Base-by-base conservation (phyloP, 2,888 invertebrate genomes). In the Scaptodrosophila latifasciaeformis region DNA sequence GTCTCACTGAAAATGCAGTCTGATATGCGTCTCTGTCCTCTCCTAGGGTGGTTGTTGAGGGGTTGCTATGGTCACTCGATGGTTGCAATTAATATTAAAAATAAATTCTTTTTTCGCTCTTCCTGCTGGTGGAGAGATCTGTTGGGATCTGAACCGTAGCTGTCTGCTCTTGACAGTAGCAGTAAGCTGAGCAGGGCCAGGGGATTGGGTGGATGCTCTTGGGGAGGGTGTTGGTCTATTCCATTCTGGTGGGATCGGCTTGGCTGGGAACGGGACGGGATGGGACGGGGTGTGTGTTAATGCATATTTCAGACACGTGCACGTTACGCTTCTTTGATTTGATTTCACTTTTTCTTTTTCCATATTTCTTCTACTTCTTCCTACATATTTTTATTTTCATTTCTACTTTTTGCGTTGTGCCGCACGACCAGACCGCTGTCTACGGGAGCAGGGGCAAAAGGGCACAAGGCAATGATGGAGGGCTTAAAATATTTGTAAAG, bases 271-370 rank as follows among this genome's bases (percentile, higher is more conserved):
- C n/a, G n/a, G n/a, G n/a, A n/a, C n/a, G n/a, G 24, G 24, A 3
- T 3, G 24, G 48, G 50, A 29, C n/a, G 18, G 51, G 52, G 30
- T 13, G 74, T 80, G 72, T 66, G 70, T 63, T 75, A 79, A 81
- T 81, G 82, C 82, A 79, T 76, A 79, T 81, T 81, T 78, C 76
- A 74, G 72, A 75, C 72, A 74, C 72, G 72, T 74, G 72, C 72
- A 49, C 62, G 79, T 57, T 79, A 79, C 76, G 72, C 69, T 81
- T 81, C 81, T 79, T 75, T 74, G 72, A 74, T 74, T 74, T 81
- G 52, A 61, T 63, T 40, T 40, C 19, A 40, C 21, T 40, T 40
- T 21, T 40, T 40, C 10, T n/a, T 3, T 31, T 3, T 31, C 3
- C 7, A 24, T 5, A 5, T 24, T 24, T 24, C 7, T 24, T 24